Evolutionary conservation across 2,113 vertebrate species (phyloP).

Genomic region (Podarcis cretensis): DNA sequence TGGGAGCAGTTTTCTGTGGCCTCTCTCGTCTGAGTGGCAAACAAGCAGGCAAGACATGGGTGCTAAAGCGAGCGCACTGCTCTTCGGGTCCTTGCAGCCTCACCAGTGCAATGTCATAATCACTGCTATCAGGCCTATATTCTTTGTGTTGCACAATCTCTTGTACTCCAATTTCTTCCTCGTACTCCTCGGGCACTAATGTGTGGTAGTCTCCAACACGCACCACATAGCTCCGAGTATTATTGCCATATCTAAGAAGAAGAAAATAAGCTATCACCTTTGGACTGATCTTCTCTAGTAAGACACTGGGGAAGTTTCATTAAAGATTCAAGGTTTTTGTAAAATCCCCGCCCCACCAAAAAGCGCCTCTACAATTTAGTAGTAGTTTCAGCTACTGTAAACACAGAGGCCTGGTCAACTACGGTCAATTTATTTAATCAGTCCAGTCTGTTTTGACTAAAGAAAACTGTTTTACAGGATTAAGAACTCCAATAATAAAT

Average conservation of each 20-base stretch:
- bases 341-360: no score
- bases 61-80: conserved; percentile 83
- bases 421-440: background rate
- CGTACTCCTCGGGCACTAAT: conserved; percentile 91
- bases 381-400: background rate
- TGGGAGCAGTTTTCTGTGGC: conserved; percentile 85
- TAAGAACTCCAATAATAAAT: background rate
- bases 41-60: conserved; percentile 89
- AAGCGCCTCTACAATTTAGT: background rate
- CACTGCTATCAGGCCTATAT: conserved; percentile 86
- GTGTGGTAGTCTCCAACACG: conserved; percentile 95
- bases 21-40: conserved; percentile 85
- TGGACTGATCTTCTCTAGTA: background rate
- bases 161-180: conserved; percentile 88
- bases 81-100: conserved; percentile 80
- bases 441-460: background rate
- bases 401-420: background rate
- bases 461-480: background rate
- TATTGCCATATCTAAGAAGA: conserved; percentile 89
- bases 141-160: conserved; percentile 84
- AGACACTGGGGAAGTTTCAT: background rate
- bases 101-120: conserved; percentile 92
- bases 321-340: background rate
- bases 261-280: no score
- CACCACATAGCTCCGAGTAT: conserved; percentile 86